These are phyloP conservation scores for Polydrusus pterygomalis DNA, from an alignment of 2,888 invertebrate genomes.

Conservation along the genomic window DNA sequence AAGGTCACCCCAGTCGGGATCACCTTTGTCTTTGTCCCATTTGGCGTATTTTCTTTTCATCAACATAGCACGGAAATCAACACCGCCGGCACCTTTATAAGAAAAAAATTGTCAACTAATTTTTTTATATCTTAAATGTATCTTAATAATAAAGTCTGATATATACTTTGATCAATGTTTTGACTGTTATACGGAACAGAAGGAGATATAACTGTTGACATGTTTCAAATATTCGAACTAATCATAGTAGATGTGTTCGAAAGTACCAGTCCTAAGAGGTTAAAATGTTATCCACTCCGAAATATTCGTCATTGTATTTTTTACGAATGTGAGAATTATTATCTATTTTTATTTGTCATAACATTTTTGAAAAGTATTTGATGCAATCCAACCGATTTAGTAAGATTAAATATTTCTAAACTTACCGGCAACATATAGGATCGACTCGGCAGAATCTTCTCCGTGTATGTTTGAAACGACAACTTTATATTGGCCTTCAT, in stretches of 20 bases:
- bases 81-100: conserved; percentile 90
- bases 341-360: no score
- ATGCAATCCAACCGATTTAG: neutral
- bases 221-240: no score
- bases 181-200: no score
- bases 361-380: conserved; percentile 2
- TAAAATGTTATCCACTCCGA: no score
- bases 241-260: neutral
- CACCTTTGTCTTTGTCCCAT: conserved; percentile 93
- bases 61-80: conserved; percentile 99
- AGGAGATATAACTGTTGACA: no score
- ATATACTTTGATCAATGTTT: no score
- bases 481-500: conserved; percentile 97
- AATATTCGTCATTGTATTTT: no score
- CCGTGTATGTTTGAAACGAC: conserved; percentile 95
- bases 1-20: conserved; percentile 94
- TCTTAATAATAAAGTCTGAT: no score
- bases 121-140: no score
- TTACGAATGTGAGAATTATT: no score
- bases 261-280: no score
- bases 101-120: neutral
- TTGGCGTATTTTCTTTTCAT: conserved; percentile 97
- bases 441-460: conserved; percentile 96
- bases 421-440: conserved; percentile 95
- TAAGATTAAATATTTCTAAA: conserved; percentile 14